Conservation (phyloP, 1,140 invertebrate species). For the Magallana ariakensis region DNA sequence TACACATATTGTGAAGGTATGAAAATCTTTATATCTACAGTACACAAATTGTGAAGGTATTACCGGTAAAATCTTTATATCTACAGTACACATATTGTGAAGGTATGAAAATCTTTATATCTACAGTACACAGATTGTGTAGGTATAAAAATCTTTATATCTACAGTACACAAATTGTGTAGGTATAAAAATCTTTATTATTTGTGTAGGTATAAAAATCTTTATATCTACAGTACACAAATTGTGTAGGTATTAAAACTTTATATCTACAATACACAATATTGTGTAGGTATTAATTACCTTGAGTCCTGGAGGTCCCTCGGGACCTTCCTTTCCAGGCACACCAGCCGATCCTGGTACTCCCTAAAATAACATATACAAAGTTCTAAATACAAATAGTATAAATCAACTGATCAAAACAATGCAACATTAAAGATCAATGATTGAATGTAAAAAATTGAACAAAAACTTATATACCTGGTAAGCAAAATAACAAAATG, state of each 20-base stretch:
- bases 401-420: not conserved
- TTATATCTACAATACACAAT: not conserved
- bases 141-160: too few species aligned
- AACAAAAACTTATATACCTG: too few species aligned
- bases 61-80: too few species aligned
- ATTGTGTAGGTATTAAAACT: too few species aligned
- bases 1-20: not conserved
- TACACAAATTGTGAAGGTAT: not conserved
- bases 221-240: too few species aligned
- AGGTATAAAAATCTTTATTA: too few species aligned
- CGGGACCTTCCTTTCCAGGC: slow-evolving; percentile 4
- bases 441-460: too few species aligned
- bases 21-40: too few species aligned
- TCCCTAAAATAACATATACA: not conserved
- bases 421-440: not conserved
- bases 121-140: not conserved
- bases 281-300: not conserved
- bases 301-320: not conserved
- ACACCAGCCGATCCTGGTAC: slow-evolving; percentile 1
- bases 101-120: too few species aligned
- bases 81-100: not conserved
- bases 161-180: not conserved
- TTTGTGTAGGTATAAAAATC: too few species aligned
- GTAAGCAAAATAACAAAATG: too few species aligned
- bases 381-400: not conserved